These are phyloP conservation scores for Botia almorhae DNA, from an alignment of 2,797 vertebrate genomes.

Conservation along the genomic window DNA sequence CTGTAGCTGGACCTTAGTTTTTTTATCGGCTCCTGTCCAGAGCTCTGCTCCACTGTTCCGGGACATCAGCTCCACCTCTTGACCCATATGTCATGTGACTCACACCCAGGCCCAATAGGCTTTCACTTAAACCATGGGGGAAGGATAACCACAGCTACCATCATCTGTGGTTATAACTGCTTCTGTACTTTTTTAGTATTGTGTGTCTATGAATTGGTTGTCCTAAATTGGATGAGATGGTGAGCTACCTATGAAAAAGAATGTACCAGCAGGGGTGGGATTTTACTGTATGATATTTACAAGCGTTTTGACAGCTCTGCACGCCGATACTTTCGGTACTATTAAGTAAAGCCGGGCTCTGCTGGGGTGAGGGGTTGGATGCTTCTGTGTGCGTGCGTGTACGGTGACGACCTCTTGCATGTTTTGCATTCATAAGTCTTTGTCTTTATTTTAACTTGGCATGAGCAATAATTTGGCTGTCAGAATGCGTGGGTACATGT, in stretches of 20 bases:
- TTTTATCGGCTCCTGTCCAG: constrained; percentile 50
- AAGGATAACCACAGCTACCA: constrained; percentile 42
- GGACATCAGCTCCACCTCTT: constrained; percentile 42
- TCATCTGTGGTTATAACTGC: constrained; percentile 45
- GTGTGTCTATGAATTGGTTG: constrained; percentile 63
- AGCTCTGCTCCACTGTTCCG: constrained; percentile 39
- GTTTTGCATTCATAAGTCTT: constrained; percentile 58
- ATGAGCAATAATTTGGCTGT: constrained; percentile 62
- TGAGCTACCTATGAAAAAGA: constrained; percentile 22
- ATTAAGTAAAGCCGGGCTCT: constrained; percentile 52
- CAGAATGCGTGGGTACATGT: constrained; percentile 15
- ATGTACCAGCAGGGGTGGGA: constrained; percentile 39
- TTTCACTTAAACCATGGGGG: constrained; percentile 63
- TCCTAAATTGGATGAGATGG: constrained; percentile 50
- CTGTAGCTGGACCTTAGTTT: constrained; percentile 47
- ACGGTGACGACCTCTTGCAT: constrained; percentile 57
- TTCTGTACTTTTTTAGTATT: constrained; percentile 57
- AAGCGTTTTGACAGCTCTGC: constrained; percentile 48
- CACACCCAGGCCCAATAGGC: constrained; percentile 77
- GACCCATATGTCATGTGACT: constrained; percentile 29
- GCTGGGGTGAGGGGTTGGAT: constrained; percentile 16
- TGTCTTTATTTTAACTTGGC: constrained; percentile 55
- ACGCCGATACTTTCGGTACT: constrained; percentile 60
- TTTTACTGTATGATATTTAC: constrained; percentile 39
- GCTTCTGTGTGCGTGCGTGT: constrained; percentile 46